Evolutionary conservation across 2,113 vertebrate genomes (phyloP).

Genomic region (Blennius ocellaris): DNA sequence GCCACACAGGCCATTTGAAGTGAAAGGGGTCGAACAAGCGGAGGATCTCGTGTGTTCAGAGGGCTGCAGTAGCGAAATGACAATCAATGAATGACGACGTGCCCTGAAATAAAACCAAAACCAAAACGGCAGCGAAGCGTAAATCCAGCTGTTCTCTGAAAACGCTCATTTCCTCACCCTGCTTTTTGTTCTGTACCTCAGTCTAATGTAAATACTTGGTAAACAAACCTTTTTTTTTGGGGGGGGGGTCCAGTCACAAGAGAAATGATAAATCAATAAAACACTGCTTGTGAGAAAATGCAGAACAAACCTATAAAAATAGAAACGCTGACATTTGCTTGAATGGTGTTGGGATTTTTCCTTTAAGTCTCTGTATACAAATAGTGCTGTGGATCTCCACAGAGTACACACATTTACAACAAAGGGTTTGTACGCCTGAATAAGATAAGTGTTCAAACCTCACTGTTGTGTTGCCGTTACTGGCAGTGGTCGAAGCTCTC

Average conservation of each 20-base stretch:
- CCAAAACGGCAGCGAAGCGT: background rate
- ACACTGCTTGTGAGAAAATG: too few species aligned
- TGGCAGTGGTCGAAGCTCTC: conserved; percentile 31
- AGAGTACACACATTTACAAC: conserved; percentile 25
- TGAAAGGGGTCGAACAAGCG: background rate
- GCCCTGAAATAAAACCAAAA: background rate
- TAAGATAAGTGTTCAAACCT: conserved; percentile 30
- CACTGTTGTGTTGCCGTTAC: conserved; percentile 14
- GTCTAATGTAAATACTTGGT: too few species aligned
- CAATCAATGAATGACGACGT: conserved; percentile 63
- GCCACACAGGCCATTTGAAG: background rate
- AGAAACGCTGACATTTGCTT: too few species aligned
- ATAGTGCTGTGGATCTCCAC: conserved; percentile 26
- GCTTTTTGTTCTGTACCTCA: too few species aligned
- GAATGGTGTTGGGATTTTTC: conserved; percentile 50
- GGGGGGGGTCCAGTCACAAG: too few species aligned
- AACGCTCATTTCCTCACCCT: background rate
- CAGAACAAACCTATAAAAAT: too few species aligned
- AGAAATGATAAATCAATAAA: too few species aligned
- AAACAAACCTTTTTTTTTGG: too few species aligned
- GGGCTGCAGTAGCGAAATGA: conserved; percentile 58
- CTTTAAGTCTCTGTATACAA: conserved; percentile 49
- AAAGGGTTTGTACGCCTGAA: conserved; percentile 32
- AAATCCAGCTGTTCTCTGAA: conserved; percentile 51
- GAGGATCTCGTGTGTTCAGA: background rate